phyloP scores from a whole-genome alignment of 2,888 invertebrate genomes.

The Deladenus siricidicola region DNA sequence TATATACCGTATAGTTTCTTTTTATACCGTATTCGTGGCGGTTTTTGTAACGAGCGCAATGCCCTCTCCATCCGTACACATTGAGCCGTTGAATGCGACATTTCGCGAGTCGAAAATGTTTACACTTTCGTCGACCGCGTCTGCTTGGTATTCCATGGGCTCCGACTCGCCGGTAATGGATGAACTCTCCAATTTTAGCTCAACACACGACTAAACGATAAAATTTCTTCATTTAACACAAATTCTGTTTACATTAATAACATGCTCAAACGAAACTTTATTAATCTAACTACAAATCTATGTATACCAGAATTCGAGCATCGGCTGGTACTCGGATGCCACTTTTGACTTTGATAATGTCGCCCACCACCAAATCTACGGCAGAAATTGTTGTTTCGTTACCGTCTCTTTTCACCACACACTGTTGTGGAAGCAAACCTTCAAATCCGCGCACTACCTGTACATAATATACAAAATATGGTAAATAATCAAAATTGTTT shows the following conservation, averaged over 20 bases:
- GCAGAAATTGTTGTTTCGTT: constrained; percentile 32
- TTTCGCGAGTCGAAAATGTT: constrained; percentile 32
- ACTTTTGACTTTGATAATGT: constrained; percentile 36
- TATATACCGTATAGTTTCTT: not conserved
- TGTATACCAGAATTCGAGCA: not conserved
- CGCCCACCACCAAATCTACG: constrained; percentile 40
- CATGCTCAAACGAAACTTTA: not conserved
- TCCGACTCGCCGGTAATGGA: constrained; percentile 45
- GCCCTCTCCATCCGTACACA: constrained; percentile 46
- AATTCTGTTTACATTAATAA: not conserved
- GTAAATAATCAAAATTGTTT: too few species aligned
- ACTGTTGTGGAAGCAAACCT: constrained; percentile 36
- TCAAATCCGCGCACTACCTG: constrained; percentile 39
- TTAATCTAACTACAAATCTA: constrained; percentile 25
- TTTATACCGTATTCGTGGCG: constrained; percentile 27
- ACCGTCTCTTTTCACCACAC: constrained; percentile 38
- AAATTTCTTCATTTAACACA: not conserved
- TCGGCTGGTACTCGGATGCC: constrained; percentile 44
- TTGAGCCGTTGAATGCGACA: constrained; percentile 37
- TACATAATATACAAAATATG: too few species aligned
- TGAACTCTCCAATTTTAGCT: constrained; percentile 41
- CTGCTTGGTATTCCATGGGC: constrained; percentile 36
- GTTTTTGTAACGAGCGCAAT: constrained; percentile 40
- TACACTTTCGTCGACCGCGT: constrained; percentile 25
- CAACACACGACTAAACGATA: constrained; percentile 17